Percentiles rank a stretch among this genome's conserved stretches.
Conservation (phyloP, 2,888 invertebrate species). For the Parnassius smintheus region DNA sequence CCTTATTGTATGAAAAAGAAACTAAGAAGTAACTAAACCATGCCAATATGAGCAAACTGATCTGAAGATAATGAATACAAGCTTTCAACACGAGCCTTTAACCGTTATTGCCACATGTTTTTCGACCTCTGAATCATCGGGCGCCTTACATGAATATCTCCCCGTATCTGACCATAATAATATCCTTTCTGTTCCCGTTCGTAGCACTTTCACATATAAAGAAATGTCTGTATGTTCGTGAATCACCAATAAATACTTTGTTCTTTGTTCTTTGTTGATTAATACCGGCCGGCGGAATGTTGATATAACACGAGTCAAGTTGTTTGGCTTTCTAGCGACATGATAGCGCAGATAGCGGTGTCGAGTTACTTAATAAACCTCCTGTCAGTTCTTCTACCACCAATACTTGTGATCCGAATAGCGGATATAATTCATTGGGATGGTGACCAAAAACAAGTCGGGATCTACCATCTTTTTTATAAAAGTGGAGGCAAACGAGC, state of each 20-base stretch:
- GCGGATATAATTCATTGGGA: no score
- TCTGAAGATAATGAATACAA: constrained; percentile 5
- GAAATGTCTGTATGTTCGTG: constrained; percentile 11
- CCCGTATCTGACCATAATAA: constrained; percentile 21
- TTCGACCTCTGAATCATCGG: constrained; percentile 23
- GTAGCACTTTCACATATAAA: constrained; percentile 23
- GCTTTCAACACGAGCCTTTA: constrained; percentile 11
- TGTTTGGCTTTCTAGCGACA: background rate
- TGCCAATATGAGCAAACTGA: background rate
- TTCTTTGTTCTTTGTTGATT: constrained; percentile 23
- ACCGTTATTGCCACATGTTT: constrained; percentile 24
- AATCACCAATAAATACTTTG: constrained; percentile 19
- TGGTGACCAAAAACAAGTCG: no score
- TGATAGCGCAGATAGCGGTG: constrained; percentile 2
- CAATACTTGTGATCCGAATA: no score
- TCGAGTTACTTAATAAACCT: constrained; percentile 3
- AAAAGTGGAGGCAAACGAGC: no score
- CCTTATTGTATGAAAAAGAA: no score
- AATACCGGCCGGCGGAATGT: constrained; percentile 12
- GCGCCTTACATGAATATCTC: constrained; percentile 15
- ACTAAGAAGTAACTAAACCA: no score
- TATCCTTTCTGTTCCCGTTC: constrained; percentile 18
- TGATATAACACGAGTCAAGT: constrained; percentile 10
- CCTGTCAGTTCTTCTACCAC: background rate
- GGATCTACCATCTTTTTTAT: no score